These are phyloP conservation scores for Rafetus swinhoei DNA, from an alignment of 2,113 vertebrate species.

Conservation along the genomic window DNA sequence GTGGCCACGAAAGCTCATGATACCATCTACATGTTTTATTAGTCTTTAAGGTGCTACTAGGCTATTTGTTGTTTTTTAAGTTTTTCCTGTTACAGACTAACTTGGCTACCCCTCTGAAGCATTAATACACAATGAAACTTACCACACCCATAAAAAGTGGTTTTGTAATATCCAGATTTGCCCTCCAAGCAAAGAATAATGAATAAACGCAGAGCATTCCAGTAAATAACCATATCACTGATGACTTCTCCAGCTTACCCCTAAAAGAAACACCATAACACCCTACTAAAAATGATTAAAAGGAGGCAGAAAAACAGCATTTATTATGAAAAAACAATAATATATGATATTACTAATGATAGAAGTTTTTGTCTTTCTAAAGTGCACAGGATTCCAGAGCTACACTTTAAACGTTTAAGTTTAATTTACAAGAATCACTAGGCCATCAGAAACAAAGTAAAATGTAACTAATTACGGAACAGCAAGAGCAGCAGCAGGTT, in stretches of 20 bases:
- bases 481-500: not conserved
- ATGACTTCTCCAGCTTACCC: slow-evolving; percentile 69
- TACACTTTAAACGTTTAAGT: not conserved
- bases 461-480: not conserved
- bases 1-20: too few species aligned
- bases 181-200: slow-evolving; percentile 96
- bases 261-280: slow-evolving; percentile 33
- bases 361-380: not conserved
- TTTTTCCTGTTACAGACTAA: too few species aligned
- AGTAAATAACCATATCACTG: slow-evolving; percentile 84
- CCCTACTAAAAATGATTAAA: not conserved
- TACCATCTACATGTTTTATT: too few species aligned
- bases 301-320: not conserved
- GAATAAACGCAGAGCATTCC: slow-evolving; percentile 92
- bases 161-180: slow-evolving; percentile 93
- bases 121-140: slow-evolving; percentile 51
- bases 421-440: not conserved
- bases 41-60: too few species aligned
- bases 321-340: not conserved
- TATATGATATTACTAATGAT: not conserved
- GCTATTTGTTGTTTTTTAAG: too few species aligned
- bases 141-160: slow-evolving; percentile 95
- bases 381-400: not conserved
- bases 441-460: not conserved
- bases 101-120: not conserved